A percentile compares a stretch with the other conserved stretches of the same genome.
Evolutionary conservation across 2,797 vertebrate genomes (phyloP).

Genomic region (Setipinna tenuifilis): DNA sequence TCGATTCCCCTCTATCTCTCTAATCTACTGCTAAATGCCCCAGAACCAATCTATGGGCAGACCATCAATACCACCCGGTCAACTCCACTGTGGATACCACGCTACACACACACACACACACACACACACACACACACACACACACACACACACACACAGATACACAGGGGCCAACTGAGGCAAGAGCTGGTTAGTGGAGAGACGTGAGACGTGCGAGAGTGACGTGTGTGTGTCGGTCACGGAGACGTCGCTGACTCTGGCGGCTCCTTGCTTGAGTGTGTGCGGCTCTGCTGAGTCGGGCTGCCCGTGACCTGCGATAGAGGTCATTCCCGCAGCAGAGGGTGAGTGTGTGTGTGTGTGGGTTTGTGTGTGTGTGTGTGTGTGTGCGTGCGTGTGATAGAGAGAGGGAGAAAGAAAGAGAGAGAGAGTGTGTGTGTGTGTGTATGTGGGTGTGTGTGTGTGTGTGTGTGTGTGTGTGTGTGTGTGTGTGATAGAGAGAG

Average conservation of each 20-base stretch:
- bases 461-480: slow-evolving; percentile 11
- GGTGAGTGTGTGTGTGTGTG: not conserved
- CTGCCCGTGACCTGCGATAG: not conserved
- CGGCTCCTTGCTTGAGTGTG: not conserved
- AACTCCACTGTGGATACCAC: not conserved
- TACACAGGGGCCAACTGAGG: not conserved
- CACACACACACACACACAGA: slow-evolving; percentile 12
- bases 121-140: not conserved
- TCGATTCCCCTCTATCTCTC: not conserved
- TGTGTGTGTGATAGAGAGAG: too few relatives aligned
- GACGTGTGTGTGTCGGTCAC: not conserved
- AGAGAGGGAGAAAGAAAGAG: too few relatives aligned
- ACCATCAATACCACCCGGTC: not conserved
- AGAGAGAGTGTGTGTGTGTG: too few relatives aligned
- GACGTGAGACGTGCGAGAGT: not conserved
- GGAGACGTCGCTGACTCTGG: not conserved
- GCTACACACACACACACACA: not conserved
- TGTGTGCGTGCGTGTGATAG: not conserved
- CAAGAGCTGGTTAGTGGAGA: not conserved
- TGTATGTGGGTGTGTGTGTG: not conserved
- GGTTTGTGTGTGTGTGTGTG: slow-evolving; percentile 1
- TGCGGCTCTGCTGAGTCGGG: slow-evolving; percentile 6
- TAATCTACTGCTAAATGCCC: slow-evolving; percentile 18
- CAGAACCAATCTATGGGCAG: not conserved
- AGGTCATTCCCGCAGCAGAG: not conserved